phyloP scores from a whole-genome alignment of 2,888 invertebrate species.

The Chloroclystis v-ata region DNA sequence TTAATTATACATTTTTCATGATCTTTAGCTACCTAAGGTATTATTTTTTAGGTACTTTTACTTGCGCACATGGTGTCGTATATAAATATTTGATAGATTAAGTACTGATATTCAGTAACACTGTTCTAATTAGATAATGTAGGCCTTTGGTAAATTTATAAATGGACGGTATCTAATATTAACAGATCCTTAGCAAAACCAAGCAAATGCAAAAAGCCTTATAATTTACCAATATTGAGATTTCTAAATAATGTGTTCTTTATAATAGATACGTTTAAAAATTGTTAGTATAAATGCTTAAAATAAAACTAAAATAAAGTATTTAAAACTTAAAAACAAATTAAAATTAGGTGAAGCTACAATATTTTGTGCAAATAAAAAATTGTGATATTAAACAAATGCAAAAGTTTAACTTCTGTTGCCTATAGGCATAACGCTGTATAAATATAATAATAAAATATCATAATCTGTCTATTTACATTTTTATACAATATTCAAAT shows the following conservation, averaged over 20 bases:
- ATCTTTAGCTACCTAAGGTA: no score
- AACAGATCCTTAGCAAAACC: background rate
- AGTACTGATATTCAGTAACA: no score
- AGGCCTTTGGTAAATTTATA: background rate
- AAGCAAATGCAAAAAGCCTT: background rate
- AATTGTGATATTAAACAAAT: background rate
- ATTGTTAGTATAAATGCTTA: no score
- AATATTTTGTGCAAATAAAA: background rate
- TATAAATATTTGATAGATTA: no score
- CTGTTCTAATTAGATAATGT: constrained; percentile 1
- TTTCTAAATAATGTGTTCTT: no score
- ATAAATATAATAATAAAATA: background rate
- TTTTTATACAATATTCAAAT: background rate
- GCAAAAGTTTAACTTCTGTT: background rate
- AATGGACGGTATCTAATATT: background rate
- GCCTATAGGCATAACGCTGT: background rate
- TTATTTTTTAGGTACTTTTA: no score
- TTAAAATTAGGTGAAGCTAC: background rate
- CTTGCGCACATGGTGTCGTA: no score
- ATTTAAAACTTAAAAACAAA: background rate
- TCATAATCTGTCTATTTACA: background rate
- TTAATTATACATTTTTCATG: no score
- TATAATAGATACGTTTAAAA: no score
- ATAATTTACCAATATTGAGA: no score
- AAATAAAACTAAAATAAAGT: background rate